Evolutionary conservation across 1,140 invertebrate species (phyloP).

Genomic region (Maconellicoccus hirsutus): DNA sequence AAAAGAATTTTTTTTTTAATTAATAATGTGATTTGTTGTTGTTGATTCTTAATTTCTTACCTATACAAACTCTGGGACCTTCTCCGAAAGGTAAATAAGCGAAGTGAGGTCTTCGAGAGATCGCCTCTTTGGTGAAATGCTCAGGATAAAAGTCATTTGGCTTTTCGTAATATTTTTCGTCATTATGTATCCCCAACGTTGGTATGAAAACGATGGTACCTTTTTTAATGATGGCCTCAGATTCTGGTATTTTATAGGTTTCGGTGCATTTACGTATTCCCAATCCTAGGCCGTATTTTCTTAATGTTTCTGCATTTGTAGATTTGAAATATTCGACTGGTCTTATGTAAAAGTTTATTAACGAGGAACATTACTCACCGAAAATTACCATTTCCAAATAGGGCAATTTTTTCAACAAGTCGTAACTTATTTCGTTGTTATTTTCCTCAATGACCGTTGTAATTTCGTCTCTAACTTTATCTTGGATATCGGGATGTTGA

Average conservation of each 20-base stretch:
- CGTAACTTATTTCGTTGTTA: conserved; percentile 34
- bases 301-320: conserved; percentile 24
- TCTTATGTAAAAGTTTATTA: not conserved
- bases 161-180: conserved; percentile 44
- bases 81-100: conserved; percentile 64
- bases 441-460: conserved; percentile 25
- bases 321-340: too few relatives aligned
- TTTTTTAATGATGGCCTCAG: conserved; percentile 43
- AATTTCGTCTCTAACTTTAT: conserved; percentile 45
- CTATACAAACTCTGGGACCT: conserved; percentile 63
- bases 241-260: conserved; percentile 43
- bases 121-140: conserved; percentile 33
- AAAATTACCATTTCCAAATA: conserved; percentile 43
- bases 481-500: conserved; percentile 45
- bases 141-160: conserved; percentile 43
- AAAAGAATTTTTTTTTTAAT: too few relatives aligned
- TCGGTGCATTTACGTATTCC: conserved; percentile 36
- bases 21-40: too few relatives aligned
- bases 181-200: conserved; percentile 39
- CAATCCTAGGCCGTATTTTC: conserved; percentile 36
- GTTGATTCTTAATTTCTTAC: conserved; percentile 34
- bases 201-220: conserved; percentile 27
- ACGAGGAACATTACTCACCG: conserved; percentile 31
- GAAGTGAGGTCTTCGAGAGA: conserved; percentile 34
- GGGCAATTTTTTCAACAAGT: conserved; percentile 39